phyloP scores from a whole-genome alignment of 2,113 vertebrate species.

The Bombycilla garrulus region DNA sequence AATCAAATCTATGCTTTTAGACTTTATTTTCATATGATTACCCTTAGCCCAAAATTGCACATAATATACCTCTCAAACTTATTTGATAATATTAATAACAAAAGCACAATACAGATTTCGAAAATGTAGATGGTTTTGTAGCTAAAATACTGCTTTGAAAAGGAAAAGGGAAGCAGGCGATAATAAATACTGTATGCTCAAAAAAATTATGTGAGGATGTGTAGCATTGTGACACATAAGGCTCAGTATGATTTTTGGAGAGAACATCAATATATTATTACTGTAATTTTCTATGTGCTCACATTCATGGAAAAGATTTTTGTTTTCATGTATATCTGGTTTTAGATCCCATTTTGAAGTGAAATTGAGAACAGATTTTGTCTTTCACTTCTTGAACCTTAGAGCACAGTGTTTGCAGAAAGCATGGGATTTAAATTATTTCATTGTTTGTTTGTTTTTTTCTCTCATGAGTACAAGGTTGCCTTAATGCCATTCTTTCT shows the following conservation, averaged over 20 bases:
- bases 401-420: neutral
- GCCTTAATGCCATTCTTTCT: neutral
- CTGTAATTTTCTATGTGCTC: neutral
- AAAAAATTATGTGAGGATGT: neutral
- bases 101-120: neutral
- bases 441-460: neutral
- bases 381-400: neutral
- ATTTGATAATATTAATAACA: neutral
- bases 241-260: neutral
- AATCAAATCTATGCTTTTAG: neutral
- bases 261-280: neutral
- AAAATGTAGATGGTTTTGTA: neutral
- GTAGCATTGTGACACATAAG: neutral
- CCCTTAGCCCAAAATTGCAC: neutral
- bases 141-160: neutral
- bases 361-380: neutral
- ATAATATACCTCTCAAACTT: neutral
- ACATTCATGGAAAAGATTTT: neutral
- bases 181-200: neutral
- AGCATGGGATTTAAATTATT: neutral
- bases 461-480: neutral
- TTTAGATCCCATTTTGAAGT: neutral
- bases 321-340: neutral
- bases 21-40: neutral
- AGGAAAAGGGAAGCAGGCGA: neutral